Evolutionary conservation across 1,140 invertebrate species (phyloP), one percentile per base, ranked within the genome.

Genomic region (Brachionus rubens): DNA sequence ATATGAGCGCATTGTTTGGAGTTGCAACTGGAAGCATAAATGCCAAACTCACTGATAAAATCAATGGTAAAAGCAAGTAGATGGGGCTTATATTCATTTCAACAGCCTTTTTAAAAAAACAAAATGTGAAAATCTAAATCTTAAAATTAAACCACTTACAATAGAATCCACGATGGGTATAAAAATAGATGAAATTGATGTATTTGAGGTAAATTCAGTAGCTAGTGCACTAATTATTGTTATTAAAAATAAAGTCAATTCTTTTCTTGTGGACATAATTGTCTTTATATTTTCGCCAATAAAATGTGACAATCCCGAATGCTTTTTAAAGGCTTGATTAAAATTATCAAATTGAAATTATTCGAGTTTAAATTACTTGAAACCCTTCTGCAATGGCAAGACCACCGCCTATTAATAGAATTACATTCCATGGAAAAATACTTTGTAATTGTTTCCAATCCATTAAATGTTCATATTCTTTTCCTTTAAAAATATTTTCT

Each of bases 171-270:
- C 52, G 1, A 76, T 76, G 5, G 72, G 72, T 12, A 76, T 56
- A 10, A 59, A 76, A 33, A 76, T 76, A n/a, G 72, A 76, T 14
- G 72, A 54, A 41, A 76, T 76, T 14, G 72, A 54, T 16, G 52
- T 59, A 36, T 76, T 76, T 26, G 72, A 76, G 10, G 72, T 76
- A 47, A 76, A 54, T 26, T 76, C 72, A 40, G 75, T 76, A 3
- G 54, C 50, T 19, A 76, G n/a, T 26, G 68, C 68, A 50, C 46
- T 50, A 12, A 72, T 40, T 12, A 19, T 40, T 16, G 50, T 72
- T 12, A 54, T 72, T 12, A 72, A 50, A 6, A 72, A 41, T 12
- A 72, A 16, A 9, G 43, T 72, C 10, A 50, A 19, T 21, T 72
- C 47, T 72, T 72, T 72, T 52, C 26, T 48, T 12, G 46, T 14